Evolutionary conservation across 2,113 vertebrate genomes (phyloP).

Genomic region (Chinchilla lanigera): DNA sequence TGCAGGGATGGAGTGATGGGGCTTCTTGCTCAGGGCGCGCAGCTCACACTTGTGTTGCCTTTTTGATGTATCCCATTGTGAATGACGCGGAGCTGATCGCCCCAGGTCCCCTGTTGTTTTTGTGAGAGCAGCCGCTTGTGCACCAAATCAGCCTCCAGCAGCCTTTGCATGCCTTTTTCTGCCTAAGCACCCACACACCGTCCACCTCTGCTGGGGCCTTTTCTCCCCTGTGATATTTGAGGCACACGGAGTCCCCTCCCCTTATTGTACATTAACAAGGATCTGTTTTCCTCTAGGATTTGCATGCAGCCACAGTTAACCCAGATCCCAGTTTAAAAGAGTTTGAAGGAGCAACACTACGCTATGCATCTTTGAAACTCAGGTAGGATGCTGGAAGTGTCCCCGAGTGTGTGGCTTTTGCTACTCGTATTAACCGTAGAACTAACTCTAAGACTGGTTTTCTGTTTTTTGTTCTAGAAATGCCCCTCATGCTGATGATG

Average conservation of each 20-base stretch:
- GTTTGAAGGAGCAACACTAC: conserved; percentile 95
- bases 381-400: conserved; percentile 86
- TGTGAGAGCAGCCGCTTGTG: conserved; percentile 72
- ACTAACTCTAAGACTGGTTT: conserved; percentile 18
- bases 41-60: conserved; percentile 77
- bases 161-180: conserved; percentile 85
- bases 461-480: conserved; percentile 84
- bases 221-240: conserved; percentile 75
- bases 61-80: conserved; percentile 78
- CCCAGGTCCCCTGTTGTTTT: conserved; percentile 68
- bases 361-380: conserved; percentile 97
- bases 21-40: conserved; percentile 76
- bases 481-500: conserved; percentile 92
- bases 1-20: conserved; percentile 79
- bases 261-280: conserved; percentile 24
- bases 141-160: conserved; percentile 74
- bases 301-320: conserved; percentile 95
- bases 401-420: background rate
- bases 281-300: conserved; percentile 88
- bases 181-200: conserved; percentile 76
- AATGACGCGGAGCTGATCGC: conserved; percentile 75
- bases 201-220: conserved; percentile 83
- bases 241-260: background rate
- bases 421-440: background rate
- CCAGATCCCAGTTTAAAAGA: conserved; percentile 97